Evolutionary conservation across 2,113 vertebrate species (phyloP).

Genomic region (Gopherus flavomarginatus): DNA sequence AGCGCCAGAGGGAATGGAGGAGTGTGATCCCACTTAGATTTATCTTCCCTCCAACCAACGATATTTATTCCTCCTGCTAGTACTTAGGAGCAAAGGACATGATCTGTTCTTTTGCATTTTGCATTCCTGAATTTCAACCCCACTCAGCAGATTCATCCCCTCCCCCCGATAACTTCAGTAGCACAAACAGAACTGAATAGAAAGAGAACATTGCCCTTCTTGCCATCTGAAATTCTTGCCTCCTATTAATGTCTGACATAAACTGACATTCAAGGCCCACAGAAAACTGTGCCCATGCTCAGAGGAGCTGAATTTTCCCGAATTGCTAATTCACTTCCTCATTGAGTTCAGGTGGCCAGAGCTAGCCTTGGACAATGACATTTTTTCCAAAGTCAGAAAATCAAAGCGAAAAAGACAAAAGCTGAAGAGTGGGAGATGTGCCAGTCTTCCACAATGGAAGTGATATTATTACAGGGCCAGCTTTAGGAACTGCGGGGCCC

Average conservation of each 20-base stretch:
- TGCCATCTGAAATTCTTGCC: neutral
- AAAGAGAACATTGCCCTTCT: accelerated
- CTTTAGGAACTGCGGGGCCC: too few species aligned
- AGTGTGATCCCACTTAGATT: neutral
- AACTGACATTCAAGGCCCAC: neutral
- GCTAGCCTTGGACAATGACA: neutral
- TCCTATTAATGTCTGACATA: neutral
- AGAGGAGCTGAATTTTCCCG: too few species aligned
- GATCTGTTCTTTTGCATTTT: neutral
- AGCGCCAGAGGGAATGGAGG: neutral
- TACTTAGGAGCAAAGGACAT: neutral
- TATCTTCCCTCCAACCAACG: neutral
- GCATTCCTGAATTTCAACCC: neutral
- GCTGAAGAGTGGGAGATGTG: neutral
- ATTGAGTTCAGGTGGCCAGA: accelerated
- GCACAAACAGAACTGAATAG: neutral
- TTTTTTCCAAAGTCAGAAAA: neutral
- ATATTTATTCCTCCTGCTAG: neutral
- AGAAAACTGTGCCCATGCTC: neutral
- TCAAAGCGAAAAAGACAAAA: neutral
- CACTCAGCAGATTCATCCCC: neutral
- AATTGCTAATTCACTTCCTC: accelerated
- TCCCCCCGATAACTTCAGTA: accelerated
- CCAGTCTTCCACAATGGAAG: neutral
- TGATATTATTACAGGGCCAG: neutral